phyloP scores from a whole-genome alignment of 2,888 invertebrate species.

The Xestia xanthographa region DNA sequence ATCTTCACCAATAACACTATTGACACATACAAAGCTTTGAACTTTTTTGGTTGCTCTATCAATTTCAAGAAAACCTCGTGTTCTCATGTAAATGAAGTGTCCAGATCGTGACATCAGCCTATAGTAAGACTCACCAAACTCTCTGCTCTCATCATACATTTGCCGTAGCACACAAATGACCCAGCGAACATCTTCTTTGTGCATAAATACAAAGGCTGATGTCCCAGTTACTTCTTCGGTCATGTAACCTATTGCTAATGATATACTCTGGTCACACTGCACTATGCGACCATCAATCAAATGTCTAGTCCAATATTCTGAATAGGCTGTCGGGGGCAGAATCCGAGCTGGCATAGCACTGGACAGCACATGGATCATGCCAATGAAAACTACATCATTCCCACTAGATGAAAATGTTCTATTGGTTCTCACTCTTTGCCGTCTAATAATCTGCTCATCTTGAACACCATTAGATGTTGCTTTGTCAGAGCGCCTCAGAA shows the following conservation, averaged over 20 bases:
- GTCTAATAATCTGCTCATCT: constrained; percentile 88
- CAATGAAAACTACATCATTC: constrained; percentile 93
- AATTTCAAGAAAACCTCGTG: constrained; percentile 96
- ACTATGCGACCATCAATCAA: constrained; percentile 97
- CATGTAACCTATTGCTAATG: constrained; percentile 96
- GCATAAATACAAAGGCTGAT: constrained; percentile 97
- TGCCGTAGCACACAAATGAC: constrained; percentile 96
- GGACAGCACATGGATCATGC: constrained; percentile 93
- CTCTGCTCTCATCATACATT: constrained; percentile 96
- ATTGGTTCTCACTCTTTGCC: constrained; percentile 89
- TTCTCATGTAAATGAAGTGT: constrained; percentile 96
- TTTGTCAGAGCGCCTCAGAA: constrained; percentile 90
- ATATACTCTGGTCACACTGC: constrained; percentile 97
- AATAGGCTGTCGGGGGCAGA: constrained; percentile 92
- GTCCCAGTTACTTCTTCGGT: constrained; percentile 96
- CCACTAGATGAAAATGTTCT: constrained; percentile 90
- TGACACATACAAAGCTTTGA: constrained; percentile 96
- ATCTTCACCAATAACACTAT: constrained; percentile 94
- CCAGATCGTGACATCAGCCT: constrained; percentile 95
- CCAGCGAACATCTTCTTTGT: constrained; percentile 96
- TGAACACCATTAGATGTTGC: constrained; percentile 89
- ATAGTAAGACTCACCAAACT: constrained; percentile 96
- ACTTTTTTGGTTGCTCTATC: constrained; percentile 94
- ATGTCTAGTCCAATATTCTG: constrained; percentile 97
- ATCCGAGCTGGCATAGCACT: constrained; percentile 90